Evolutionary conservation across 2,888 invertebrate genomes (phyloP), one percentile per base, ranked within the genome.

Genomic region (Drosophila conformis): DNA sequence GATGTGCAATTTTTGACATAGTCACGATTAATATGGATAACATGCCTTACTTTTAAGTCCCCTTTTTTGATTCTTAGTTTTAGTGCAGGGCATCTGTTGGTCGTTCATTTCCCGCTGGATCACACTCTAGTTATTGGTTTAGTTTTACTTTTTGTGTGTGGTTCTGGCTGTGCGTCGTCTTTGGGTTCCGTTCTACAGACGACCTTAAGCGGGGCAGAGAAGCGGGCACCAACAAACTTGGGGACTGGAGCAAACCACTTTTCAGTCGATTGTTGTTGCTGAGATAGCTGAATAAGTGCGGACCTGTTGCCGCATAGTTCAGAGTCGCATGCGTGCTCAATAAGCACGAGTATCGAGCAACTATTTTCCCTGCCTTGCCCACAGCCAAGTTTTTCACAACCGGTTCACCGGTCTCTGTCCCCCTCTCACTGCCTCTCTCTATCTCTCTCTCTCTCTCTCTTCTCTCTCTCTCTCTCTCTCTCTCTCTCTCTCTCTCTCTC

Each of bases 171-270:
- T 54, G 25, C 18, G 72, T 67, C 67, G 87, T 76, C 83, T 79
- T 65, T 76, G 83, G 73, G 81, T 85, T 85, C 85, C 85, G 85
- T 85, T 85, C 88, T 83, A 83, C 86, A 86, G 90, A 86, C 90
- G 86, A 86, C 86, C 86, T 86, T 90, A 88, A 86, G 89, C 69
- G 90, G 89, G 90, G 83, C 64, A 71, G 64, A 69, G 69, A 72
- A 25, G 60, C 53, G 35, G 68, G 59, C 67, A 63, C 35, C 56
- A 29, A 53, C 66, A 78, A 87, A 85, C 77, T 85, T 80, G 83
- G 88, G 81, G 85, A 89, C 85, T 84, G 87, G 84, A 84, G 89
- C 84, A 84, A 84, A 89, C 86, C 67, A 74, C 86, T 86, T 80
- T 79, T 74, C 75, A 64, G 53, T 51, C 52, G 56, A 7, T 76